phyloP scores from a whole-genome alignment of 2,113 vertebrate species.

The Aspidoscelis tigris region DNA sequence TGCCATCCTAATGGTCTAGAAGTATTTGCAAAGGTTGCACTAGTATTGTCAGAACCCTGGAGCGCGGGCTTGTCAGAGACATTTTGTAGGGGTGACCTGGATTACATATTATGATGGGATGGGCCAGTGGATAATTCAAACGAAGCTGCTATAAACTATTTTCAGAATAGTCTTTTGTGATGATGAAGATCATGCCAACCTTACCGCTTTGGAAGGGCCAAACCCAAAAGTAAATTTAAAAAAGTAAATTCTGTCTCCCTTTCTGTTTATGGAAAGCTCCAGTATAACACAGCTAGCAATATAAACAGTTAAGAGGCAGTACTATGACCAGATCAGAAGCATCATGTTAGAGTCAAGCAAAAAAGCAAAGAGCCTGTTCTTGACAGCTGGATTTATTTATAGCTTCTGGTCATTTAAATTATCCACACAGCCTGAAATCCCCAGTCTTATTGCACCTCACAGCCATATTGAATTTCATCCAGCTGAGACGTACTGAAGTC shows the following conservation, averaged over 20 bases:
- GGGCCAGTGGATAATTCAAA: not conserved
- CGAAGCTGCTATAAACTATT: not conserved
- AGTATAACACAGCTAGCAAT: not conserved
- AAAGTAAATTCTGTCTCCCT: not conserved
- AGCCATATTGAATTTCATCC: slow-evolving; percentile 33
- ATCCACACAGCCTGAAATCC: slow-evolving; percentile 26
- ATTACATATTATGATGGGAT: not conserved
- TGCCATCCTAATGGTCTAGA: not conserved
- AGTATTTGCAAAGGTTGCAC: not conserved
- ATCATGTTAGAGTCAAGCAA: slow-evolving; percentile 5
- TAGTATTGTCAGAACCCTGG: not conserved
- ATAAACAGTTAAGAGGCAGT: not conserved
- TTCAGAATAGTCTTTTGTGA: not conserved
- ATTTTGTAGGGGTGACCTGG: not conserved
- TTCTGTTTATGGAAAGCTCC: not conserved
- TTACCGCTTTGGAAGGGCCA: not conserved
- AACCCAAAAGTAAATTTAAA: not conserved
- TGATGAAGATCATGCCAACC: not conserved
- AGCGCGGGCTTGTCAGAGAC: not conserved
- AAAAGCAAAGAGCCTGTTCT: slow-evolving; percentile 14
- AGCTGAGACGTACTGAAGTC: slow-evolving; percentile 13
- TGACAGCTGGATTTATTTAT: slow-evolving; percentile 39
- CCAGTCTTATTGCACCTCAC: slow-evolving; percentile 29
- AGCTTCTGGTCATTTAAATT: slow-evolving; percentile 37
- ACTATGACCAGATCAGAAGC: not conserved